Conservation (phyloP, 2,113 vertebrate genomes). For the Oreochromis tanganicae region DNA sequence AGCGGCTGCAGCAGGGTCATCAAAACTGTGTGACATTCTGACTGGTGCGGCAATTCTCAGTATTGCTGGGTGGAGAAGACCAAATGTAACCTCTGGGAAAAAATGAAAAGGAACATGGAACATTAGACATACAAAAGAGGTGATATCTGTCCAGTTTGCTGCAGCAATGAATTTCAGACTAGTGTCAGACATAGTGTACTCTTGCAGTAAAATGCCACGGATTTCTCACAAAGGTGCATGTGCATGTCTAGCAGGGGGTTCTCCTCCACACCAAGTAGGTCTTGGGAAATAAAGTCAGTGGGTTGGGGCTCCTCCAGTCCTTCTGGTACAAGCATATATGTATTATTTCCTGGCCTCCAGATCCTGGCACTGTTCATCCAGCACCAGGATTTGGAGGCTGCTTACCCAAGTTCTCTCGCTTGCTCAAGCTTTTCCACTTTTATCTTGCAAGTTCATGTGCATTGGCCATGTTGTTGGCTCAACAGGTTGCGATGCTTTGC, state of each 20-base stretch:
- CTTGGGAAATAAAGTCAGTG: not conserved
- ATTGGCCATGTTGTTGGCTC: not conserved
- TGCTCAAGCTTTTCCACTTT: not conserved
- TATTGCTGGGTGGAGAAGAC: not conserved
- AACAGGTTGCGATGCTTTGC: not conserved
- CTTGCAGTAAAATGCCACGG: not conserved
- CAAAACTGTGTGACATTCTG: not conserved
- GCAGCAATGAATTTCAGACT: not conserved
- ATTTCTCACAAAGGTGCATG: not conserved
- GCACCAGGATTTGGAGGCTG: rapidly evolving
- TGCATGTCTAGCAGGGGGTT: rapidly evolving
- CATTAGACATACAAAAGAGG: not conserved
- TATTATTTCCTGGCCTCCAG: not conserved
- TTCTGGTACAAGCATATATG: not conserved
- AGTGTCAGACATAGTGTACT: not conserved
- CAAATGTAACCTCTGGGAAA: not conserved
- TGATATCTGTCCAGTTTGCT: not conserved
- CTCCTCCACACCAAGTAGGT: rapidly evolving
- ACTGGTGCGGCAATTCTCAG: not conserved
- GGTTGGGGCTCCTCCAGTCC: not conserved
- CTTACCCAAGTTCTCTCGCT: not conserved
- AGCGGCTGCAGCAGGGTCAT: not conserved
- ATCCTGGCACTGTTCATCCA: not conserved
- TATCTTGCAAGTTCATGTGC: not conserved
- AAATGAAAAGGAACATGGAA: rapidly evolving